Conservation (phyloP, 2,888 invertebrate species). For the Drosophila mimetica region DNA sequence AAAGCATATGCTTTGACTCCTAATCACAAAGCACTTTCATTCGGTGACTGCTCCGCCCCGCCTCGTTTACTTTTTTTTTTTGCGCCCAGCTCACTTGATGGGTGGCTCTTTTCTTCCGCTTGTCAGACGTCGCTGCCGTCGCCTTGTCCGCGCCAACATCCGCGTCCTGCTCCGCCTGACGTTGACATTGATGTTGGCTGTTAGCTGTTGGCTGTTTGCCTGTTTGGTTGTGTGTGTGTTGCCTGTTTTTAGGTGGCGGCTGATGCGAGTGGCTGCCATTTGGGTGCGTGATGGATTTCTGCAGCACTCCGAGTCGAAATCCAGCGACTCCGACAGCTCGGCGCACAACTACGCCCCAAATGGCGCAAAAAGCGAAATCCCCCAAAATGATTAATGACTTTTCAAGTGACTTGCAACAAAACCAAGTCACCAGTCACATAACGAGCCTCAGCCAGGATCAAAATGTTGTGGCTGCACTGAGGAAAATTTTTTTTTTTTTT, state of each 20-base stretch:
- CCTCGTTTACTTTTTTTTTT: conserved; percentile 2
- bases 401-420: conserved; percentile 83
- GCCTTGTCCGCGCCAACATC: conserved; percentile 53
- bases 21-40: conserved; percentile 51
- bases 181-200: conserved; percentile 73
- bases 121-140: conserved; percentile 52
- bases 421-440: conserved; percentile 60
- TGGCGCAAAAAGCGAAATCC: conserved; percentile 47
- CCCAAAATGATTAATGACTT: conserved; percentile 83
- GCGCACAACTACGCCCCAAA: conserved; percentile 42
- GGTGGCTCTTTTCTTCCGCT: conserved; percentile 57
- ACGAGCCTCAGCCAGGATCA: conserved; percentile 61
- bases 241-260: conserved; percentile 32
- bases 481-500: too few relatives aligned
- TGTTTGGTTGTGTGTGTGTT: conserved; percentile 15
- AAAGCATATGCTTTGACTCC: conserved; percentile 49
- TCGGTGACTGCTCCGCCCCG: conserved; percentile 19
- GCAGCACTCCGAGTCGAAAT: conserved; percentile 51
- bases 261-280: conserved; percentile 40
- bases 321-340: conserved; percentile 44
- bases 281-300: conserved; percentile 69
- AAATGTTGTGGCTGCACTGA: conserved; percentile 32
- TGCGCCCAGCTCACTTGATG: conserved; percentile 28
- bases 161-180: conserved; percentile 45
- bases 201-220: conserved; percentile 44